These are phyloP conservation scores for Brachymystax lenok DNA, from an alignment of 2,797 vertebrate genomes.

Conservation along the genomic window DNA sequence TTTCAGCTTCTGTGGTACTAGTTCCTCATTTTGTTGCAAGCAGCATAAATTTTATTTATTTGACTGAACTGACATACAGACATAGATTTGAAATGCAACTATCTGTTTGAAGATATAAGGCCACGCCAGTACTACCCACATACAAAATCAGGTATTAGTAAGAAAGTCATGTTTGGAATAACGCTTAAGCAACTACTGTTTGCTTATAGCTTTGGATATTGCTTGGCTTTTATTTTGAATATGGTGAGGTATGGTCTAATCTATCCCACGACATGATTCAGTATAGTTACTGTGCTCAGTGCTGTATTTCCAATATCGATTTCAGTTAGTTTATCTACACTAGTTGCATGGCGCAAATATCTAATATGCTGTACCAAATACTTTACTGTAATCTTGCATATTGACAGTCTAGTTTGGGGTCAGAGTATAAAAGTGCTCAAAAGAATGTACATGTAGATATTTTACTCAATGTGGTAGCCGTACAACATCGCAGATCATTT, in stretches of 20 bases:
- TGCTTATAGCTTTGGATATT: constrained; percentile 31
- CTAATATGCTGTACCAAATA: constrained; percentile 76
- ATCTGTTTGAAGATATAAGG: constrained; percentile 31
- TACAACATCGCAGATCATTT: constrained; percentile 45
- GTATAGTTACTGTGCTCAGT: constrained; percentile 8
- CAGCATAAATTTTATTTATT: constrained; percentile 2
- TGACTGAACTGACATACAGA: not conserved
- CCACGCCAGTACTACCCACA: constrained; percentile 37
- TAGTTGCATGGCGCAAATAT: constrained; percentile 69
- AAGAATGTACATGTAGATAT: constrained; percentile 65
- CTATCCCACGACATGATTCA: not conserved
- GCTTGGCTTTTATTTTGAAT: constrained; percentile 35
- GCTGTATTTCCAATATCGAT: constrained; percentile 48
- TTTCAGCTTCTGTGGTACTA: constrained; percentile 20
- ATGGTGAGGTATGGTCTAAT: not conserved
- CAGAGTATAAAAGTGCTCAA: constrained; percentile 47
- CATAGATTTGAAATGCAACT: constrained; percentile 27
- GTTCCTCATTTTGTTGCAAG: constrained; percentile 24
- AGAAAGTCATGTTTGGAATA: constrained; percentile 34
- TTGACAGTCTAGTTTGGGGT: constrained; percentile 58
- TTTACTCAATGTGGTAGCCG: constrained; percentile 27
- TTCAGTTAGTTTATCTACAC: constrained; percentile 58
- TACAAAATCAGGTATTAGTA: constrained; percentile 64
- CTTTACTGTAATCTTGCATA: constrained; percentile 56
- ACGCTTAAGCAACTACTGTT: constrained; percentile 37